Evolutionary conservation across 2,888 invertebrate genomes (phyloP).

Genomic region (Eledona agricola): DNA sequence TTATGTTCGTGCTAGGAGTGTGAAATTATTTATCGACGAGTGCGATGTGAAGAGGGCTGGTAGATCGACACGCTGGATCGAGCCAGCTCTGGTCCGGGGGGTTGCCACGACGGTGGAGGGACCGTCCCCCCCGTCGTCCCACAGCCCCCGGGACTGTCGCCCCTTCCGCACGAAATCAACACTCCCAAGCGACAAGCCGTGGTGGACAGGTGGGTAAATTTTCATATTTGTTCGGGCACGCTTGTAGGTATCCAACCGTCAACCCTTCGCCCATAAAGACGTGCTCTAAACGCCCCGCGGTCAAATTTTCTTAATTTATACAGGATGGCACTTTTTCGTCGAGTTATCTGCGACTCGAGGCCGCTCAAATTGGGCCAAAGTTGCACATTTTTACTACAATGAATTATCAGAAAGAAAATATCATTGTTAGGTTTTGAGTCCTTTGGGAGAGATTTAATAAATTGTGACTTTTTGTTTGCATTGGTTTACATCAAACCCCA

Average conservation of each 20-base stretch:
- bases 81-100: conserved; percentile 70
- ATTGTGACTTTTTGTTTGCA: no score
- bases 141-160: conserved; percentile 71
- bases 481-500: no score
- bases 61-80: conserved; percentile 62
- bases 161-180: conserved; percentile 73
- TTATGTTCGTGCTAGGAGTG: conserved; percentile 42
- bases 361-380: background rate
- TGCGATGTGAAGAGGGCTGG: conserved; percentile 54
- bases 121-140: conserved; percentile 71
- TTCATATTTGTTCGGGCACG: conserved; percentile 10
- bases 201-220: conserved; percentile 73
- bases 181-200: conserved; percentile 86
- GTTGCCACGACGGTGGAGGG: conserved; percentile 81
- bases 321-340: background rate
- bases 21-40: conserved; percentile 39
- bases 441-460: no score
- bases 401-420: no score
- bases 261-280: conserved; percentile 18
- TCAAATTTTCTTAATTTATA: no score
- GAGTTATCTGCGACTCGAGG: background rate
- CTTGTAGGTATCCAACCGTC: conserved; percentile 4
- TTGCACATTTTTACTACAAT: conserved; percentile 1
- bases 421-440: no score
- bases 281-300: background rate